phyloP scores from a whole-genome alignment of 2,888 invertebrate genomes.

The Aelia acuminata region DNA sequence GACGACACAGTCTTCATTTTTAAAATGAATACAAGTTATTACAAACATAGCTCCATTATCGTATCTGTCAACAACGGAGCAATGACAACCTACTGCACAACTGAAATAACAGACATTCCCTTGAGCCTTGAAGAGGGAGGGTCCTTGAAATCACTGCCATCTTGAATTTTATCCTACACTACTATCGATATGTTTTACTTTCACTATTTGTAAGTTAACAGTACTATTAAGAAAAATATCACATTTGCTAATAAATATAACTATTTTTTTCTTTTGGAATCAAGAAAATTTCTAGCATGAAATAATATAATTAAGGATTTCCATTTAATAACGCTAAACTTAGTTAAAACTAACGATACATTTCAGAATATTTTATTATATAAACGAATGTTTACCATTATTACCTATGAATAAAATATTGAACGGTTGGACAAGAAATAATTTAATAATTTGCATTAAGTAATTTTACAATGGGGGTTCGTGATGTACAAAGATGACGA shows the following conservation, averaged over 20 bases:
- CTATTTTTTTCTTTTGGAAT: no score
- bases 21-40: neutral
- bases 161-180: constrained; percentile 12
- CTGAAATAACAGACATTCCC: neutral
- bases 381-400: no score
- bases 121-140: constrained; percentile 35
- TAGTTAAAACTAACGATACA: no score
- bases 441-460: no score
- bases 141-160: constrained; percentile 48
- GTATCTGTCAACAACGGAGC: neutral
- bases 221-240: neutral
- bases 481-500: no score
- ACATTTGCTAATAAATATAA: neutral
- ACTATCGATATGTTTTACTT: constrained; percentile 10
- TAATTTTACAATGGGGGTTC: no score
- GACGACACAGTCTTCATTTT: constrained; percentile 62
- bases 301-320: no score
- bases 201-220: neutral
- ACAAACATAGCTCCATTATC: constrained; percentile 32
- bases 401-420: no score
- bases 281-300: no score
- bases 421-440: no score
- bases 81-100: constrained; percentile 8
- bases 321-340: no score
- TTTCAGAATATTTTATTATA: no score